Evolutionary conservation across 2,888 invertebrate genomes (phyloP), one percentile per base, ranked within the genome.

Genomic region (Bimastos eiseni): DNA sequence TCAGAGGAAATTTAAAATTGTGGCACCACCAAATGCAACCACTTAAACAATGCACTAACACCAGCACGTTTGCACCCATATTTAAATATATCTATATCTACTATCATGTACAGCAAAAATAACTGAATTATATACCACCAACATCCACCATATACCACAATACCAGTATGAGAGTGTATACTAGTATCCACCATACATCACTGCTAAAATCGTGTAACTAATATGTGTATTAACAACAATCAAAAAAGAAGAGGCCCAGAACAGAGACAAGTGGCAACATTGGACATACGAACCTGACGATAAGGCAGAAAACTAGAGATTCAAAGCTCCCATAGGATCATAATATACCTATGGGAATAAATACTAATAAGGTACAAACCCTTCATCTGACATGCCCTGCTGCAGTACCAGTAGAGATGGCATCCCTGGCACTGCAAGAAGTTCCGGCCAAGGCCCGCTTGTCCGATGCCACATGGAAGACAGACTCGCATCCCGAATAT

Each of bases 341-440:
- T 41, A 41, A 5, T 1, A 17, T 17, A 13, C 41, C 17, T 41
- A 13, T 17, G 13, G 13, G 17, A 17, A 41, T 17, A 11, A 49
- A 49, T 49, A 49, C 1, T 49, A 49, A 49, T 21, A 49, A 21
- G 24, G 21, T 49, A 70, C 86, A 11, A 86, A 86, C 86, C 86
- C 34, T 36, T 86, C 24, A 5, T 24, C 37, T 86, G 86, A 86
- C 86, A 86, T 24, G 3, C 15, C 1, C 6, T 86, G 37, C 86
- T 86, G 86, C 86, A 86, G 86, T 86, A 86, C 86, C 86, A 86
- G 36, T 86, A 37, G 34, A 86, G 34, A 19, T 86, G 34, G 36
- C 86, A 86, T 37, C 37, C 36, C 36, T 19, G 6, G 37, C 86
- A 86, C 34, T 21, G 36, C 34, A 86, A 15, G 36, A 13, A 86